phyloP scores from a whole-genome alignment of 2,113 vertebrate species.

The human (Homo sapiens) region DNA sequence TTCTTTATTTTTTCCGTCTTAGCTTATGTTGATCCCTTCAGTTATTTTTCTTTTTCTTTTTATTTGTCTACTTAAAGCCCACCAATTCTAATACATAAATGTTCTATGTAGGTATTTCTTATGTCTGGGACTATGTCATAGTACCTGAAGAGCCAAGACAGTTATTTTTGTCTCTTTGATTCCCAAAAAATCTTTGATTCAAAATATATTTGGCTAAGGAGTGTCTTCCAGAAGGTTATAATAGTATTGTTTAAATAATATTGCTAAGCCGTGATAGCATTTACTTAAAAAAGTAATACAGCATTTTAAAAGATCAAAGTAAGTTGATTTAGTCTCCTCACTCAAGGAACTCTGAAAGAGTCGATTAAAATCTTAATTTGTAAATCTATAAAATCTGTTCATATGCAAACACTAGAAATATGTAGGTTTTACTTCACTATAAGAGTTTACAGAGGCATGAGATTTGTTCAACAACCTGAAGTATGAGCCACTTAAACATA shows the following conservation, averaged over 20 bases:
- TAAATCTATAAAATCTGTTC: constrained; percentile 30
- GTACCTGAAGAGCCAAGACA: neutral
- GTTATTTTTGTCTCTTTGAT: neutral
- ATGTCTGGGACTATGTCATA: neutral
- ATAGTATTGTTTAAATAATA: neutral
- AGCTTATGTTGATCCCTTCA: neutral
- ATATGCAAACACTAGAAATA: neutral
- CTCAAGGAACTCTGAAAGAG: constrained; percentile 17
- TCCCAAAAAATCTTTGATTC: neutral
- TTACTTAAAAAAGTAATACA: neutral
- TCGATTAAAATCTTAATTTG: constrained; percentile 62
- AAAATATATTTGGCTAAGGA: constrained; percentile 4
- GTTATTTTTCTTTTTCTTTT: neutral
- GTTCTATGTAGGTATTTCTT: neutral
- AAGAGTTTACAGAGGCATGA: constrained; percentile 30
- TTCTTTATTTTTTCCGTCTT: constrained; percentile 25
- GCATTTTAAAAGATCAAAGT: constrained; percentile 44
- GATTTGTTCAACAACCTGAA: constrained; percentile 29
- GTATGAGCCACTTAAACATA: constrained; percentile 41
- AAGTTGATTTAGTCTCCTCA: constrained; percentile 16
- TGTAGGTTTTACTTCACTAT: constrained; percentile 2
- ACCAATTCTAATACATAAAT: neutral
- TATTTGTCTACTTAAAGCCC: constrained; percentile 14
- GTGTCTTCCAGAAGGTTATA: neutral
- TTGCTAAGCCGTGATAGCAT: neutral